A percentile compares a stretch with the other conserved stretches of the same genome.
Conservation (phyloP, 1,140 invertebrate genomes). For the Pseudachorutes palmiensis region DNA sequence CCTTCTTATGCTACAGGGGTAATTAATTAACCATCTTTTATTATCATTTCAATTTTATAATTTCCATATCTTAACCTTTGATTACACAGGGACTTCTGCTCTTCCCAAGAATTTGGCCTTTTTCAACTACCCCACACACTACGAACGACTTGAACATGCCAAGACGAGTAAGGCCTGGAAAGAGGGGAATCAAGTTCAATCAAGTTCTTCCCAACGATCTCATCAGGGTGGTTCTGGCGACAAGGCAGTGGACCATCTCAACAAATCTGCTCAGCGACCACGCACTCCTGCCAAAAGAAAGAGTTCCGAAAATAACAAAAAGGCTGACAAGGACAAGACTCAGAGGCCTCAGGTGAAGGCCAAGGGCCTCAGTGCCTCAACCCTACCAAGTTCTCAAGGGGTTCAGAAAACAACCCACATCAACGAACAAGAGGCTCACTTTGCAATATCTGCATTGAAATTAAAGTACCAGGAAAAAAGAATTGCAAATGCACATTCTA, state of each 20-base stretch:
- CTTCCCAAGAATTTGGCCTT: conserved; percentile 66
- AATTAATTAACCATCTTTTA: conserved; percentile 31
- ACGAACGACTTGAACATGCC: not conserved
- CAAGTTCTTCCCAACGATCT: not conserved
- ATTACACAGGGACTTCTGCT: conserved; percentile 59
- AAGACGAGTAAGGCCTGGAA: not conserved
- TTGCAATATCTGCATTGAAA: conserved; percentile 52
- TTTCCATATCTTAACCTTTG: no score
- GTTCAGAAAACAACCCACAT: conserved; percentile 18
- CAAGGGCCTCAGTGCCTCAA: not conserved
- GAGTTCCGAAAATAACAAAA: not conserved
- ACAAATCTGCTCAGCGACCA: conserved; percentile 1
- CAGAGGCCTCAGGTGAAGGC: not conserved
- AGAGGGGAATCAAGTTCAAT: not conserved
- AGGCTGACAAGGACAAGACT: not conserved
- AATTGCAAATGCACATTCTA: conserved; percentile 49
- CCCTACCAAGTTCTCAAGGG: not conserved
- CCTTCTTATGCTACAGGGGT: conserved; percentile 80
- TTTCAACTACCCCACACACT: conserved; percentile 50
- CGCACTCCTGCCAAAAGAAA: conserved; percentile 3
- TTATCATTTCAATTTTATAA: no score
- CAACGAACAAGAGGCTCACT: conserved; percentile 37
- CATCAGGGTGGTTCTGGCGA: conserved; percentile 42
- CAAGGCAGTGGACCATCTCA: conserved; percentile 9
- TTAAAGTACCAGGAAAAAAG: conserved; percentile 59